Base-by-base conservation (phyloP, 2,113 vertebrate genomes). In the Solea solea region DNA sequence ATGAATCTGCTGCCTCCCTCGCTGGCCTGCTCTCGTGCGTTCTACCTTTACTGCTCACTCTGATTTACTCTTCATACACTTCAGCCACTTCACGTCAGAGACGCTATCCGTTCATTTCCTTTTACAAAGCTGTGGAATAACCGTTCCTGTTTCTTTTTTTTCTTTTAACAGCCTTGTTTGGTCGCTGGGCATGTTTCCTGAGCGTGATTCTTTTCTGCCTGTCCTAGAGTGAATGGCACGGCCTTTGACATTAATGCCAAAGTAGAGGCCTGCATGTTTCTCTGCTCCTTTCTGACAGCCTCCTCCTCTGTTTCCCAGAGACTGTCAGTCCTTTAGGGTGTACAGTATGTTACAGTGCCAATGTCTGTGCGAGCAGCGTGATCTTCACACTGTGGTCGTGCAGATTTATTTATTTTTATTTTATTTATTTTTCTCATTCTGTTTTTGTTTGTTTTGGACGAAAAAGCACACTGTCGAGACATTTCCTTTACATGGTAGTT, bases 271-370 rank as follows among this genome's bases (percentile, higher is more conserved):
- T 88, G 92, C 90, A 90, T 92, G 91, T 89, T 89, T 80, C 78
- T 85, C 84, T 58, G 73, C 87, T 82, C 82, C 86, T 74, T 74
- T 79, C 82, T 61, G 78, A 82, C 84, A 25, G 76, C 75, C 78
- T 59, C 79, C 84, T 61, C 79, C 84, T 82, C 78, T 63, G 74
- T 88, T 88, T 89, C 71, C 16, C 48, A 84, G 85, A 83, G 72
- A 56, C 84, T 8, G 86, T 76, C 80, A 16, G 75, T 89, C 82
- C 87, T 85, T 84, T 85, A 74, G 80, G 69, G 81, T 88, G 85
- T 89, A 90, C 83, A 93, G 89, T 82, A 86, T 66, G 88, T 91
- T 88, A 83, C 82, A 87, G 91, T 93, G 91, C 91, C 91, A 93
- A 92, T 71, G 69, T 86, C 85, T 90, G 90, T 87, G 85, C 69